These are phyloP conservation scores for Delia radicum DNA, from an alignment of 1,140 invertebrate genomes.

Conservation along the genomic window DNA sequence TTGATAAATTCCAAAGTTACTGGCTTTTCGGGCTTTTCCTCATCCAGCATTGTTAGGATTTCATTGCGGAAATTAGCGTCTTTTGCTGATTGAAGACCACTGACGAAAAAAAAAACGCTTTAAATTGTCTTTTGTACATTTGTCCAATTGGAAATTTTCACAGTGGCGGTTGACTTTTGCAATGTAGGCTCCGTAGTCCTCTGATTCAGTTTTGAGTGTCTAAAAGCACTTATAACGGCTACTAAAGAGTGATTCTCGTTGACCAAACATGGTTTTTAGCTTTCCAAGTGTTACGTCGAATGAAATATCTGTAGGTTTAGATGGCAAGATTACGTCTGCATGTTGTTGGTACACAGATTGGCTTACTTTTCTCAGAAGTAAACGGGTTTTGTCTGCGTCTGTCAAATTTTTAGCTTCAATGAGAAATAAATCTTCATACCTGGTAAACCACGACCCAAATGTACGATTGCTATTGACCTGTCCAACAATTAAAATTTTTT, in stretches of 20 bases:
- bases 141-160: constrained; percentile 4
- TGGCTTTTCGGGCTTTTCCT: neutral
- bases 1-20: constrained; percentile 10
- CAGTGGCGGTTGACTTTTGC: too few relatives aligned
- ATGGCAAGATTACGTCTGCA: too few relatives aligned
- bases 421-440: neutral
- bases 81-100: neutral
- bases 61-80: constrained; percentile 6
- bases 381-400: neutral
- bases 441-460: neutral
- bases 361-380: neutral
- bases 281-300: too few relatives aligned
- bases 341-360: neutral
- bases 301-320: too few relatives aligned
- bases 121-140: neutral
- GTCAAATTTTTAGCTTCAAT: neutral
- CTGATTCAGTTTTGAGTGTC: too few relatives aligned
- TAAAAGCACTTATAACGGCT: too few relatives aligned
- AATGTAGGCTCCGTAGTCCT: too few relatives aligned
- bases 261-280: too few relatives aligned
- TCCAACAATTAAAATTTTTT: too few relatives aligned
- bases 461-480: too few relatives aligned
- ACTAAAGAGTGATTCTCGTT: too few relatives aligned
- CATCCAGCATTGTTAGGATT: constrained; percentile 19
- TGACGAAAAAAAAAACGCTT: constrained; percentile 11